These are phyloP conservation scores for Calephelis nemesis DNA, from an alignment of 1,140 invertebrate genomes.

Conservation along the genomic window DNA sequence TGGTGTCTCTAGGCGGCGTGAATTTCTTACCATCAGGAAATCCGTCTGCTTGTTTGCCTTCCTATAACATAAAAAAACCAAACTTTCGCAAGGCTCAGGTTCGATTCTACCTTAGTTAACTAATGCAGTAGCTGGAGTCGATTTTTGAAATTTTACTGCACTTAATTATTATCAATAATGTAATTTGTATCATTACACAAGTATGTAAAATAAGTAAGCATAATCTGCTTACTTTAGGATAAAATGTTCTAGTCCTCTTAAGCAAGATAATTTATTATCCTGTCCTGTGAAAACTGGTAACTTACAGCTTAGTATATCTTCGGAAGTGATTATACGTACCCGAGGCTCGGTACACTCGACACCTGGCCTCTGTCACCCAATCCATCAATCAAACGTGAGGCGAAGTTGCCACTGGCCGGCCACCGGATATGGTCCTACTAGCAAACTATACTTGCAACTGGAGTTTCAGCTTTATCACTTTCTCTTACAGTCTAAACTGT, in stretches of 20 bases:
- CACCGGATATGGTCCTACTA: conserved; percentile 41
- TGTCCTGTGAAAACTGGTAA: background rate
- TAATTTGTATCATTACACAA: no score
- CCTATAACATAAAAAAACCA: no score
- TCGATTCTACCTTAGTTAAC: no score
- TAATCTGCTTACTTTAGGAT: no score
- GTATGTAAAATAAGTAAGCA: no score
- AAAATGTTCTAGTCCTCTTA: background rate
- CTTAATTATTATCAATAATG: no score
- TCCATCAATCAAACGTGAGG: conserved; percentile 60
- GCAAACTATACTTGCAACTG: conserved; percentile 29
- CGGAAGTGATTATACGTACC: conserved; percentile 15
- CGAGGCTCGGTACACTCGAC: conserved; percentile 23
- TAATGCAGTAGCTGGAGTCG: no score
- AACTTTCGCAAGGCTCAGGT: no score
- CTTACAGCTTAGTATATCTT: conserved; percentile 8
- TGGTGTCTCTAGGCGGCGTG: no score
- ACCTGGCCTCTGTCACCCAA: conserved; percentile 53
- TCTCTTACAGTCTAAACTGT: conserved; percentile 30
- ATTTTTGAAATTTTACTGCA: no score
- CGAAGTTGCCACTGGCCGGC: conserved; percentile 54
- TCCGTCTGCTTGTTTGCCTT: no score
- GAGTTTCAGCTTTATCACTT: conserved; percentile 34
- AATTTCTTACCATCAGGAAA: no score
- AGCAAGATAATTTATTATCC: background rate